Percentiles rank a stretch among this genome's conserved stretches.
Evolutionary conservation across 2,797 vertebrate genomes (phyloP).

Genomic region (Acomys russatus): DNA sequence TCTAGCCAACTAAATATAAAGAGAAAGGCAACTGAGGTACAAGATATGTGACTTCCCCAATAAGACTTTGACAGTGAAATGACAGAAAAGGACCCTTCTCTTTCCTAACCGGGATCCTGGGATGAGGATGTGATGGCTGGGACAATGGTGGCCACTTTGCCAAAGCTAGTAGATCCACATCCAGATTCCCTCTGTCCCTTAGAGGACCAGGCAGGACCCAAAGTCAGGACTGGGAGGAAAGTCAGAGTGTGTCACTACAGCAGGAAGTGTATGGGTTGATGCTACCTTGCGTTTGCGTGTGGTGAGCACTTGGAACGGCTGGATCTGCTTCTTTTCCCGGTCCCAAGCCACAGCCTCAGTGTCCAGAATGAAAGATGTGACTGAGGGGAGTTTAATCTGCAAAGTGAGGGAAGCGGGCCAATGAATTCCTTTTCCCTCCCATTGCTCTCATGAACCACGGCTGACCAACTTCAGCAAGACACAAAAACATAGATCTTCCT

Average conservation of each 20-base stretch:
- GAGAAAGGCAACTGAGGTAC: neutral
- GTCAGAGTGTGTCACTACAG: rapidly evolving
- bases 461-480: neutral
- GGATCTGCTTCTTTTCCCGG: conserved; percentile 94
- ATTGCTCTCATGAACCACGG: neutral
- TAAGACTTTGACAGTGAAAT: neutral
- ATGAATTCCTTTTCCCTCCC: neutral
- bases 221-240: neutral
- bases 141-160: neutral
- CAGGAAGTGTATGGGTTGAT: rapidly evolving
- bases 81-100: neutral
- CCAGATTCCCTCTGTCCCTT: neutral
- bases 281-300: conserved; percentile 95
- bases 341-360: conserved; percentile 96
- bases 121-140: neutral
- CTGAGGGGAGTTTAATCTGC: conserved; percentile 92
- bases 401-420: neutral
- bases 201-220: neutral
- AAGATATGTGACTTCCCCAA: neutral
- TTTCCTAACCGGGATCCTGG: neutral
- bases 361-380: conserved; percentile 94
- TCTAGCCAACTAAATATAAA: neutral
- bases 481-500: rapidly evolving
- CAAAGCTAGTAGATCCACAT: neutral
- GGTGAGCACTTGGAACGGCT: conserved; percentile 96